phyloP scores from a whole-genome alignment of 2,888 invertebrate species.

The Galerucella pusilla region DNA sequence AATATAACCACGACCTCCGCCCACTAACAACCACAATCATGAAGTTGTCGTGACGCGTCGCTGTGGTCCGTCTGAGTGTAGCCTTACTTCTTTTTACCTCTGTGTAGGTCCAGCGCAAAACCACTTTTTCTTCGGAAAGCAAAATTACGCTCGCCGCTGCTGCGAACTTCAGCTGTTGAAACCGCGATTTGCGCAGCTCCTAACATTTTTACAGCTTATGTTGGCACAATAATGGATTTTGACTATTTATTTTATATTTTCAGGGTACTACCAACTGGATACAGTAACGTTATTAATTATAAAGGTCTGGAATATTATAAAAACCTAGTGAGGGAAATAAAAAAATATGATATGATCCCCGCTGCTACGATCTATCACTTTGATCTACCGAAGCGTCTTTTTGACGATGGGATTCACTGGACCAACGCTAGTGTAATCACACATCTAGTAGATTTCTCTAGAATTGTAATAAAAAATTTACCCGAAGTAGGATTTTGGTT shows the following conservation, averaged over 20 bases:
- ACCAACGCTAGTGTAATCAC: constrained; percentile 70
- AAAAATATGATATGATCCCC: constrained; percentile 47
- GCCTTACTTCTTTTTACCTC: constrained; percentile 38
- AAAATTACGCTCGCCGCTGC: no score
- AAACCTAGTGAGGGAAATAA: constrained; percentile 27
- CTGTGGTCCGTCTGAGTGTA: no score
- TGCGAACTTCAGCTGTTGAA: no score
- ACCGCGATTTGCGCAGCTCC: no score
- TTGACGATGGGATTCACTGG: constrained; percentile 70
- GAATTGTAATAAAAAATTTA: constrained; percentile 65
- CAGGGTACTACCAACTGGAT: constrained; percentile 70
- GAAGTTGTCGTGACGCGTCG: no score
- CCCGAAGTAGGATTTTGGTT: constrained; percentile 67
- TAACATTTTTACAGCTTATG: no score
- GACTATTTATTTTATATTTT: constrained; percentile 11
- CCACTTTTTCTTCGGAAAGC: no score
- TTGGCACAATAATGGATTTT: no score
- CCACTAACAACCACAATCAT: no score
- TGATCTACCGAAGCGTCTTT: constrained; percentile 45
- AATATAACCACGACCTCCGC: no score
- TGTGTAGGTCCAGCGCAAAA: no score
- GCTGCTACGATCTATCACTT: constrained; percentile 54
- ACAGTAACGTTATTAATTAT: constrained; percentile 64
- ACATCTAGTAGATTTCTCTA: constrained; percentile 71
- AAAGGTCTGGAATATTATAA: constrained; percentile 55